Evolutionary conservation across 1,140 invertebrate genomes (phyloP).

Genomic region (Phymorhynchus buccinoides): DNA sequence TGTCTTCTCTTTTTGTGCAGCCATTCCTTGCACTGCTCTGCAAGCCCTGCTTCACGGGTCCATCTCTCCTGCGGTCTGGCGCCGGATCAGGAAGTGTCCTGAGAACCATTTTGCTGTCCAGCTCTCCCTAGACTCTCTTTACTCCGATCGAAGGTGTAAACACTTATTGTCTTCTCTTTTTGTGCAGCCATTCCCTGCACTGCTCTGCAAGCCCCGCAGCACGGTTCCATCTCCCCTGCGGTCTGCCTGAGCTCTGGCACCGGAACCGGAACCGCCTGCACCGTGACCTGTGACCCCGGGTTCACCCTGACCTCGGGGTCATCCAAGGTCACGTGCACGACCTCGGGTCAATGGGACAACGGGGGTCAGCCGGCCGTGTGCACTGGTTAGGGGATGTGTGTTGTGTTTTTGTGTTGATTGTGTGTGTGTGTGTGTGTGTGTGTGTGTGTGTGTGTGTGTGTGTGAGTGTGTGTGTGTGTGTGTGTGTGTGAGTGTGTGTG

Average conservation of each 20-base stretch:
- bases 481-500: neutral
- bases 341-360: neutral
- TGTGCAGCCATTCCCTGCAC: too few relatives aligned
- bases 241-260: neutral
- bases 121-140: too few relatives aligned
- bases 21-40: too few relatives aligned
- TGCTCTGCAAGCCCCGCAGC: too few relatives aligned
- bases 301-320: slow-evolving; percentile 42
- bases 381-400: neutral
- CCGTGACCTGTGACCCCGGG: slow-evolving; percentile 52
- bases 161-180: too few relatives aligned
- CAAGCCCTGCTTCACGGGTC: too few relatives aligned
- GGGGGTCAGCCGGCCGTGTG: neutral
- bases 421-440: too few relatives aligned
- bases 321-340: neutral
- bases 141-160: too few relatives aligned
- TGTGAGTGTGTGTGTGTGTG: neutral
- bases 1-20: too few relatives aligned
- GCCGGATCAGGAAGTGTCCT: too few relatives aligned
- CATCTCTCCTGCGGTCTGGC: too few relatives aligned
- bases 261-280: slow-evolving; percentile 45
- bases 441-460: neutral
- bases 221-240: neutral
- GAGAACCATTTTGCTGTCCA: too few relatives aligned
- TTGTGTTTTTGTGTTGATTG: neutral